Evolutionary conservation across 2,888 invertebrate genomes (phyloP), one percentile per base, ranked within the genome.

Genomic region (Megamerina dolium): DNA sequence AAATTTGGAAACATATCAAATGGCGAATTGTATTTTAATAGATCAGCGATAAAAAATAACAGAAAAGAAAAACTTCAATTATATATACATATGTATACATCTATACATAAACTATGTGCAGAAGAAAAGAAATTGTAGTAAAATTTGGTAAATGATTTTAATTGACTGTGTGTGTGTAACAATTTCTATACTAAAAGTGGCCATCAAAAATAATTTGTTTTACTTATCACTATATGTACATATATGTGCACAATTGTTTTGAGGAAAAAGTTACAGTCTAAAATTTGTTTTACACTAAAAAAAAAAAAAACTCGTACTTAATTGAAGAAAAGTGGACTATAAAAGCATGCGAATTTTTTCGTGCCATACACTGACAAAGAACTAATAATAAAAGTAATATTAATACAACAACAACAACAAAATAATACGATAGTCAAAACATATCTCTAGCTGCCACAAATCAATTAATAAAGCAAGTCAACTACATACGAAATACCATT

Each of bases 1-100:
- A 82, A 75, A 80, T 82, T 77, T 83, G 83, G 82, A 84, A 84
- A 74, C 84, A 85, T 77, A 81, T 80, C 76, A 84, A 84, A 80
- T 84, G 84, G 84, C 82, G 84, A 61, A 59, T 23, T 23, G 23
- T 19, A 26, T 30, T 19, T 21, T 27, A 35, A 27, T 34, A 18
- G 9, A 18, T n/a, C 13, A 17, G 21, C 16, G 21, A 10, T 27
- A 29, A 27, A 18, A 30, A 21, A 41, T 5, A 26, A 34, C 41
- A 31, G 41, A 23, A 44, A 16, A 36, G 31, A 43, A 36, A 38
- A 37, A 46, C 41, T 3, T 31, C 45, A 40, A 17, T 18, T 32
- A 13, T 44, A 23, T 23, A 23, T 10, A 23, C 6, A 10, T 23
- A 10, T 23, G 23, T 23, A 10, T 23, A 23, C 10, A 23, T 23